These are phyloP conservation scores for Euura saliciscinereae DNA, from an alignment of 1,140 invertebrate species.

Conservation along the genomic window DNA sequence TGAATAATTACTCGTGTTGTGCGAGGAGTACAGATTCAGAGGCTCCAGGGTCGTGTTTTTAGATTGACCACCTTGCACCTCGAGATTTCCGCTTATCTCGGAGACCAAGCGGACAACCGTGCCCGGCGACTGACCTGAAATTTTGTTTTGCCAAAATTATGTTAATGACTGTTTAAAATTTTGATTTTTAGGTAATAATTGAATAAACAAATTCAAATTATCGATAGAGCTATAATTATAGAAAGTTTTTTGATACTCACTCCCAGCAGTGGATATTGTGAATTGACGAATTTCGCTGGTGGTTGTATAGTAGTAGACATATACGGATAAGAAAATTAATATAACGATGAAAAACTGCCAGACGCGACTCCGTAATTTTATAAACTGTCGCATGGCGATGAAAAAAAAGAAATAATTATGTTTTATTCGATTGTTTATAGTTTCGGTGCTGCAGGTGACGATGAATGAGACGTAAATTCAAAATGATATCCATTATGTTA, in stretches of 20 bases:
- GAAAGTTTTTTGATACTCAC: slow-evolving; percentile 37
- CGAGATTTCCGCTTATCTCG: neutral
- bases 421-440: neutral
- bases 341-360: slow-evolving; percentile 49
- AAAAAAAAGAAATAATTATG: neutral
- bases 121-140: slow-evolving; percentile 12
- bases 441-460: neutral
- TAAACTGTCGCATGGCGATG: slow-evolving; percentile 45
- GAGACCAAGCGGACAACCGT: neutral
- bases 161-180: too few species aligned
- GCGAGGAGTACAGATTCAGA: slow-evolving; percentile 10
- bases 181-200: too few species aligned
- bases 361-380: slow-evolving; percentile 51
- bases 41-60: slow-evolving; percentile 40
- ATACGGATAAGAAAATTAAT: slow-evolving; percentile 50
- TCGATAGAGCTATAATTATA: neutral
- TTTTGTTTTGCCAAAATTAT: neutral
- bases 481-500: too few species aligned
- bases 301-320: slow-evolving; percentile 53
- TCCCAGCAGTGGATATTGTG: slow-evolving; percentile 30
- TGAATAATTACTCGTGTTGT: slow-evolving; percentile 33
- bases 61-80: slow-evolving; percentile 7
- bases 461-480: too few species aligned
- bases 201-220: too few species aligned
- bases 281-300: slow-evolving; percentile 43